A percentile compares a stretch with the other conserved stretches of the same genome.
phyloP scores from a whole-genome alignment of 2,113 vertebrate genomes.

The Psephotus haematonotus region DNA sequence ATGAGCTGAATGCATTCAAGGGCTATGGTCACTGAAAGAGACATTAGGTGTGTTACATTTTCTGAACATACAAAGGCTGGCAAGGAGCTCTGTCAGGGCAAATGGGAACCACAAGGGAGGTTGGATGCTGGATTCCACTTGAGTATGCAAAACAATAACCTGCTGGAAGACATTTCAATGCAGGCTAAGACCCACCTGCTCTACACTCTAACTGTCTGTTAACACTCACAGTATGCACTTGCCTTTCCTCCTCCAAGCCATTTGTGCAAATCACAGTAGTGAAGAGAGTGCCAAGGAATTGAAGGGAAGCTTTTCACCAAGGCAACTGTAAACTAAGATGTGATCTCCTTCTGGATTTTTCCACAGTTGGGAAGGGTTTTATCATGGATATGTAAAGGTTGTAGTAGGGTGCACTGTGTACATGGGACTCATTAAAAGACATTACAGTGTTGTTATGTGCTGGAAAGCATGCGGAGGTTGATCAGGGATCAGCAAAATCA shows the following conservation, averaged over 20 bases:
- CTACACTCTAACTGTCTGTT: not conserved
- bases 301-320: not conserved
- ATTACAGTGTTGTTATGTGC: not conserved
- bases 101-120: not conserved
- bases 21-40: rapidly evolving
- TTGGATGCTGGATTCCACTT: too few species aligned
- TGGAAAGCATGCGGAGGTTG: not conserved
- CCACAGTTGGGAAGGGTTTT: not conserved
- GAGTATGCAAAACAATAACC: not conserved
- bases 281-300: not conserved
- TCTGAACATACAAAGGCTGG: not conserved
- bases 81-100: not conserved
- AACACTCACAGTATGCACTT: not conserved
- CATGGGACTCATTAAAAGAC: not conserved
- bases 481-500: not conserved
- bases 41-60: rapidly evolving
- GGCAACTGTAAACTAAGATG: not conserved
- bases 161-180: not conserved
- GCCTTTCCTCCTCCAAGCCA: not conserved
- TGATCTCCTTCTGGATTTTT: not conserved
- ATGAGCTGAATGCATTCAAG: not conserved
- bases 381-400: not conserved
- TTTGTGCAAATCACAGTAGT: not conserved
- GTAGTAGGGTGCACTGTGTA: not conserved
- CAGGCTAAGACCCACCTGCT: not conserved